These are phyloP conservation scores for Bombyx mori DNA, from an alignment of 1,140 invertebrate genomes.

Conservation along the genomic window DNA sequence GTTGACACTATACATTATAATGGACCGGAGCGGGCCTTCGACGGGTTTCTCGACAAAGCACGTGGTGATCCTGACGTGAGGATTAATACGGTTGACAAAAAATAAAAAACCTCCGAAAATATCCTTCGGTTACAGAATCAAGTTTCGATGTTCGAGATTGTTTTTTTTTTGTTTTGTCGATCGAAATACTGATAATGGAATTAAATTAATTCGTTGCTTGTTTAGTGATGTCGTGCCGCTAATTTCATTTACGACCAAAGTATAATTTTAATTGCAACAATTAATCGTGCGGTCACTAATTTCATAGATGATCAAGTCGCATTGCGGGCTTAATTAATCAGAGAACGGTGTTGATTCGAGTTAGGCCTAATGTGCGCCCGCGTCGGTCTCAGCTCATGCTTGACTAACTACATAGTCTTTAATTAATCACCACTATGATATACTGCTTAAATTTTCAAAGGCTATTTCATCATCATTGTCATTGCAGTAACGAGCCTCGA, in stretches of 20 bases:
- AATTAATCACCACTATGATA: constrained; percentile 44
- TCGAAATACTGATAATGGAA: constrained; percentile 25
- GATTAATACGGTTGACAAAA: constrained; percentile 63
- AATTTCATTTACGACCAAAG: constrained; percentile 8
- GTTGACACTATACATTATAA: constrained; percentile 68
- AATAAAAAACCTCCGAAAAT: constrained; percentile 37
- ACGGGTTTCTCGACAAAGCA: constrained; percentile 59
- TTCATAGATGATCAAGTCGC: constrained; percentile 40
- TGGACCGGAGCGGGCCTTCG: constrained; percentile 50
- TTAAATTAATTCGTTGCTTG: constrained; percentile 38
- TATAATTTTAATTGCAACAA: neutral
- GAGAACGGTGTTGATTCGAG: constrained; percentile 34
- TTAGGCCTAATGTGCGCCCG: constrained; percentile 54
- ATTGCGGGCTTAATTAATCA: constrained; percentile 48
- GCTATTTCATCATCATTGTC: constrained; percentile 48
- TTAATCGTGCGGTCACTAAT: constrained; percentile 12
- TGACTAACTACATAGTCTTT: constrained; percentile 19
- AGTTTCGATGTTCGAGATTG: constrained; percentile 28
- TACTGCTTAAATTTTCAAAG: constrained; percentile 45
- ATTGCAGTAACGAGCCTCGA: constrained; percentile 36
- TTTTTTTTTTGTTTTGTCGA: constrained; percentile 26
- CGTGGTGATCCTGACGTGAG: constrained; percentile 58
- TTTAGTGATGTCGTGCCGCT: constrained; percentile 18
- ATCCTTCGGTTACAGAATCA: constrained; percentile 46
- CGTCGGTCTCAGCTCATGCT: constrained; percentile 35